Evolutionary conservation across 2,888 invertebrate species (phyloP).

Genomic region (Prenolepis imparis): DNA sequence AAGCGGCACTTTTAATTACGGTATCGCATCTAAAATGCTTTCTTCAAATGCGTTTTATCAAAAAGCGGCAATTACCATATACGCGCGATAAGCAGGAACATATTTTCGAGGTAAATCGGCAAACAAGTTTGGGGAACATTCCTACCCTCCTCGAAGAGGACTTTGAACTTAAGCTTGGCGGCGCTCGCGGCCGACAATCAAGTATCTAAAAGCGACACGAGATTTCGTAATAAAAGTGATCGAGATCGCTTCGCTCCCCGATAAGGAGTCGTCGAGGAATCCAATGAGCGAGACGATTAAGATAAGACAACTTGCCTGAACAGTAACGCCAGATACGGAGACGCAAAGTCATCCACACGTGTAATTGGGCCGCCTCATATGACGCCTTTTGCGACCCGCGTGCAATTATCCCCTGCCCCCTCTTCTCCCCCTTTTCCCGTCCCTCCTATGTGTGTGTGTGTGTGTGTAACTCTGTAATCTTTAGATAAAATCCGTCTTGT

Average conservation of each 20-base stretch:
- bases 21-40: background rate
- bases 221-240: slow-evolving; percentile 44
- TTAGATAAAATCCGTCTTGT: slow-evolving; percentile 74
- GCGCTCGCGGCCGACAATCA: background rate
- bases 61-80: slow-evolving; percentile 4
- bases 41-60: background rate
- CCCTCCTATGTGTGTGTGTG: too few relatives aligned
- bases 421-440: slow-evolving; percentile 34
- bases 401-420: slow-evolving; percentile 54
- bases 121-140: background rate
- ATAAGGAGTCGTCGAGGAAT: slow-evolving; percentile 41
- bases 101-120: background rate
- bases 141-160: background rate
- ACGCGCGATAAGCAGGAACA: slow-evolving; percentile 8
- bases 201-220: slow-evolving; percentile 21
- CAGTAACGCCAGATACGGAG: slow-evolving; percentile 19
- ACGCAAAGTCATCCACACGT: slow-evolving; percentile 44
- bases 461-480: slow-evolving; percentile 58
- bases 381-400: slow-evolving; percentile 68
- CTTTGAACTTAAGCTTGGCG: background rate
- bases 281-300: slow-evolving; percentile 21
- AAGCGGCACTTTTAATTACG: slow-evolving; percentile 9
- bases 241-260: slow-evolving; percentile 48
- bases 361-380: slow-evolving; percentile 78
- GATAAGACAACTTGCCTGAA: slow-evolving; percentile 47